phyloP scores from a whole-genome alignment of 2,797 vertebrate genomes.

The Melopsittacus undulatus region DNA sequence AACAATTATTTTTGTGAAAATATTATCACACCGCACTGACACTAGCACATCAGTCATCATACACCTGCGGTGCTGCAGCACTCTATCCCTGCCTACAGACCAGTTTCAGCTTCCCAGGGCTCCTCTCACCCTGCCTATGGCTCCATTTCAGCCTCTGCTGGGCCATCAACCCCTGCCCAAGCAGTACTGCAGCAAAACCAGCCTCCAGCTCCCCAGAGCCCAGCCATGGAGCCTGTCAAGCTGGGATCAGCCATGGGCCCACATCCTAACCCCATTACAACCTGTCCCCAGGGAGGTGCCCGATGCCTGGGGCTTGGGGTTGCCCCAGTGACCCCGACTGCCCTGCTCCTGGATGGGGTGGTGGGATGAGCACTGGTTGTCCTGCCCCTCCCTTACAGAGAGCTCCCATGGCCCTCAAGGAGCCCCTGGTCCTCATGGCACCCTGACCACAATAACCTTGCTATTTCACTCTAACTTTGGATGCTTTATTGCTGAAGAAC shows the following conservation, averaged over 20 bases:
- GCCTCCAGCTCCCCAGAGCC: background rate
- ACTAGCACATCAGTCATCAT: fast-evolving
- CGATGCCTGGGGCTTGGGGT: too few species aligned
- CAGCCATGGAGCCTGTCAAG: fast-evolving
- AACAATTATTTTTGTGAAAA: background rate
- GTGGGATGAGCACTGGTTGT: background rate
- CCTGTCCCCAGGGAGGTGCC: too few species aligned
- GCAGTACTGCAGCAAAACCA: background rate
- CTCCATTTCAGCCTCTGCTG: background rate
- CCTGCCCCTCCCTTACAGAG: background rate
- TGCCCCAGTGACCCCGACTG: background rate
- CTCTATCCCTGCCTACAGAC: background rate
- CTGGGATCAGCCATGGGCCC: background rate
- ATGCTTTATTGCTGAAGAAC: background rate
- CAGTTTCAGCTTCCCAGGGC: background rate
- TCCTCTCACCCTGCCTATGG: background rate
- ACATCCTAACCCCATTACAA: fast-evolving
- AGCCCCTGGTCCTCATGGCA: background rate
- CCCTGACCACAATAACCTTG: background rate
- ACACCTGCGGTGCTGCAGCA: background rate
- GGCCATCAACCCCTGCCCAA: background rate
- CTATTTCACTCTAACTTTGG: background rate
- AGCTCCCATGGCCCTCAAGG: background rate
- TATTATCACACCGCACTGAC: background rate
- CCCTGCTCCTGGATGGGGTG: background rate